A percentile compares a stretch with the other conserved stretches of the same genome.
Evolutionary conservation across 2,797 vertebrate genomes (phyloP).

Genomic region (Myioborus miniatus): DNA sequence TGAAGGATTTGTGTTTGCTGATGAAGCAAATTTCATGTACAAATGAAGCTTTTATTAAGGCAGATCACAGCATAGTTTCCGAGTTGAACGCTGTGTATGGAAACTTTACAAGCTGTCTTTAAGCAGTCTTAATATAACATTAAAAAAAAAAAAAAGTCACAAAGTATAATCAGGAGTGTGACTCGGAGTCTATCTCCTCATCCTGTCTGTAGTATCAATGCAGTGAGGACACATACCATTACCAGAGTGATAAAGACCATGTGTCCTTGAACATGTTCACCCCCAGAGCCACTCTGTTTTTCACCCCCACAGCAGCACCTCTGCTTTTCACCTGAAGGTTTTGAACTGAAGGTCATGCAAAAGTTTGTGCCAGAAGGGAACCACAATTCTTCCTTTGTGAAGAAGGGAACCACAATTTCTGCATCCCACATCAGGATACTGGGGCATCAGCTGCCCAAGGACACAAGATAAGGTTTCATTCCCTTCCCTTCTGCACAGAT

Average conservation of each 20-base stretch:
- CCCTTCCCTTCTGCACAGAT: background rate
- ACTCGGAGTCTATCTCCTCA: background rate
- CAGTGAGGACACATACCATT: background rate
- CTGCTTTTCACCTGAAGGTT: background rate
- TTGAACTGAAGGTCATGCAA: background rate
- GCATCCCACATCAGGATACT: background rate
- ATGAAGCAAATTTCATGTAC: background rate
- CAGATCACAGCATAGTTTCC: background rate
- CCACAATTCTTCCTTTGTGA: background rate
- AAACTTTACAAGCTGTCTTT: background rate
- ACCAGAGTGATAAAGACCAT: background rate
- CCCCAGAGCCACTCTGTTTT: background rate
- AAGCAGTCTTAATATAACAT: background rate
- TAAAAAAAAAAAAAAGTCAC: background rate
- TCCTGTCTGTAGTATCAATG: background rate
- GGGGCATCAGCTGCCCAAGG: background rate
- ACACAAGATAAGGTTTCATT: background rate
- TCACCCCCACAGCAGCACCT: background rate
- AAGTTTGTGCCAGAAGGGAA: background rate
- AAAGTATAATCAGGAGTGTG: background rate
- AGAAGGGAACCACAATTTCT: background rate
- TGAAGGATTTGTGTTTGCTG: background rate
- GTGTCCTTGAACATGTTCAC: background rate
- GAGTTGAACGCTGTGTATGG: background rate
- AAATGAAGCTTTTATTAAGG: background rate